Evolutionary conservation across 2,113 vertebrate species (phyloP).

Genomic region (Tragulus kanchil): DNA sequence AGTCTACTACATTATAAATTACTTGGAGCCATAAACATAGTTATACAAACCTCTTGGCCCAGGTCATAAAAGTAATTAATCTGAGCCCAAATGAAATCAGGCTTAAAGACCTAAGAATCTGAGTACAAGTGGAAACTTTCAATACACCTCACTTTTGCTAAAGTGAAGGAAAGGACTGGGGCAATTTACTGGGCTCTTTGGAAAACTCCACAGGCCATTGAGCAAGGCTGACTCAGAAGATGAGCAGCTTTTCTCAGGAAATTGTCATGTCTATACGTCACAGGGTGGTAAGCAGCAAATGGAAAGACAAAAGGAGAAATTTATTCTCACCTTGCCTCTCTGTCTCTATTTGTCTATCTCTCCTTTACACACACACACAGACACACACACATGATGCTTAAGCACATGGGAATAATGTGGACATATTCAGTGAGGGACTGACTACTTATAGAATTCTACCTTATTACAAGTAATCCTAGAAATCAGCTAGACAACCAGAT

Average conservation of each 20-base stretch:
- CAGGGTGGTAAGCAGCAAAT: not conserved
- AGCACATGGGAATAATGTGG: not conserved
- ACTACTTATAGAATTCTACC: not conserved
- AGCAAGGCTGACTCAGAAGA: conserved; percentile 1
- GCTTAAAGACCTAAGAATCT: not conserved
- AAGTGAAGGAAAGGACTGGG: not conserved
- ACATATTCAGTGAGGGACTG: not conserved
- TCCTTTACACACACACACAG: not conserved
- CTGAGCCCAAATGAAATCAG: conserved; percentile 17
- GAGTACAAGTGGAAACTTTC: conserved; percentile 44
- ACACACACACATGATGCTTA: not conserved
- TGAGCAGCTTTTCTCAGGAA: not conserved
- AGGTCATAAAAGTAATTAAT: conserved; percentile 45
- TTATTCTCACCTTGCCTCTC: not conserved
- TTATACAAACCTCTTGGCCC: conserved; percentile 37
- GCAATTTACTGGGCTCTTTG: not conserved
- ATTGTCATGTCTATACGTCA: not conserved
- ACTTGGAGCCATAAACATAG: conserved; percentile 42
- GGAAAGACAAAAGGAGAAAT: not conserved
- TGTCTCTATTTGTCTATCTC: not conserved
- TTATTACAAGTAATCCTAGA: conserved; percentile 22
- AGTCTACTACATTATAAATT: conserved; percentile 31
- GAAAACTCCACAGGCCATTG: conserved; percentile 22
- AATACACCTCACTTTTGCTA: conserved; percentile 15
- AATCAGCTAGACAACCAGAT: not conserved